Evolutionary conservation across 1,140 invertebrate species (phyloP), one percentile per base, ranked within the genome.

Genomic region (Lerema accius): DNA sequence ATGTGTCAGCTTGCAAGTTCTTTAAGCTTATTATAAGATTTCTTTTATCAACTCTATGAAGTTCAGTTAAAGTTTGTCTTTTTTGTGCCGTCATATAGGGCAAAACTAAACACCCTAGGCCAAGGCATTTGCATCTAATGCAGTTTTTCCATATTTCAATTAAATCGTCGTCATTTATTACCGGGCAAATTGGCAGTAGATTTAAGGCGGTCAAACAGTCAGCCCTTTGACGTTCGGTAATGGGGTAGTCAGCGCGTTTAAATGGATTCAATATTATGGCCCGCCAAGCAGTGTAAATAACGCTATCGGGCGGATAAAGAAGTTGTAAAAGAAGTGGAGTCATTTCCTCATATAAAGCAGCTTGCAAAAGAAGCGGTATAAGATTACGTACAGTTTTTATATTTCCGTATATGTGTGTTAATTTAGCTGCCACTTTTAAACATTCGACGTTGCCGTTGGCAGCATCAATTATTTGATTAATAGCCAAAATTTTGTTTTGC

Each of bases 101-200:
- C 61, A 91, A 75, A 58, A 91, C 61, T 69, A 91, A 73, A 56
- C 84, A 86, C 23, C 88, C 91, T 56, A 91, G 65, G 10, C 86
- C 86, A 32, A 79, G 64, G 59, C 82, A 83, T 73, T 89, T 88
- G 59, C 81, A 87, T 53, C 86, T 82, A 2, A 91, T 65, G 70
- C 86, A 91, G 72, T 90, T 83, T 69, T 84, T 86, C 87, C 89
- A 91, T 62, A 92, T 86, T 64, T 86, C 82, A 53, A 80, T 69
- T 61, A 91, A 76, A 69, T 91, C 91, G 45, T 86, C 80, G 64
- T 89, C 85, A 69, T 83, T 86, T 49, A 90, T 78, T 6, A 88
- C 70, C 28, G 89, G 84, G 69, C 90, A 91, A 14, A 86, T 56
- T 1, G 89, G 88, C 61, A 92, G 74, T 51, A 91, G 73, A 80